Conservation (phyloP, 2,797 vertebrate genomes). For the Anguilla anguilla region DNA sequence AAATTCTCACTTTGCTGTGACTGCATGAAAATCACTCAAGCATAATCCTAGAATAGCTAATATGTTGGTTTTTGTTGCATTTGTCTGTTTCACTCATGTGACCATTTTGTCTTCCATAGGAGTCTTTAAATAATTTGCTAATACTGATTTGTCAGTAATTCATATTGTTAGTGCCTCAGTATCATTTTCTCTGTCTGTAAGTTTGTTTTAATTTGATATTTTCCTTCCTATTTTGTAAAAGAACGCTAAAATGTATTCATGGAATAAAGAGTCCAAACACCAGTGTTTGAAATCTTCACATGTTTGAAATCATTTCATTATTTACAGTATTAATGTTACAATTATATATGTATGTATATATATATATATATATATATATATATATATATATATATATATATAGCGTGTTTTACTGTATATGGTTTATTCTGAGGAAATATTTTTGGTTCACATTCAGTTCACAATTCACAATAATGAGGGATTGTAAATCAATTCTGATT, state of each 20-base stretch:
- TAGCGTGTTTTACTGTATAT: background rate
- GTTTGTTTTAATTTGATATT: conserved; percentile 57
- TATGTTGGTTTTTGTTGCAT: conserved; percentile 34
- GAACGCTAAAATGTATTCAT: conserved; percentile 67
- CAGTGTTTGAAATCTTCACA: conserved; percentile 71
- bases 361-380: background rate
- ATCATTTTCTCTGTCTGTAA: conserved; percentile 67
- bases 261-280: conserved; percentile 76
- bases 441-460: background rate
- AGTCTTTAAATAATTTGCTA: conserved; percentile 52
- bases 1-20: conserved; percentile 55
- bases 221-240: conserved; percentile 64
- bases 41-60: conserved; percentile 64
- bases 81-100: conserved; percentile 62
- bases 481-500: background rate
- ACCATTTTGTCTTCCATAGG: conserved; percentile 65
- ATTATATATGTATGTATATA: conserved; percentile 33
- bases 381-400: background rate
- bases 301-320: conserved; percentile 66
- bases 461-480: background rate
- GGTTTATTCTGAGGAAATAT: conserved; percentile 39
- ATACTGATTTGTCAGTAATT: conserved; percentile 4
- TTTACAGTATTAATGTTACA: conserved; percentile 59
- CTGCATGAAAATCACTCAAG: conserved; percentile 61
- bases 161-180: conserved; percentile 63